Evolutionary conservation across 2,888 invertebrate genomes (phyloP), one percentile per base, ranked within the genome.

Genomic region (Diadromus collaris): DNA sequence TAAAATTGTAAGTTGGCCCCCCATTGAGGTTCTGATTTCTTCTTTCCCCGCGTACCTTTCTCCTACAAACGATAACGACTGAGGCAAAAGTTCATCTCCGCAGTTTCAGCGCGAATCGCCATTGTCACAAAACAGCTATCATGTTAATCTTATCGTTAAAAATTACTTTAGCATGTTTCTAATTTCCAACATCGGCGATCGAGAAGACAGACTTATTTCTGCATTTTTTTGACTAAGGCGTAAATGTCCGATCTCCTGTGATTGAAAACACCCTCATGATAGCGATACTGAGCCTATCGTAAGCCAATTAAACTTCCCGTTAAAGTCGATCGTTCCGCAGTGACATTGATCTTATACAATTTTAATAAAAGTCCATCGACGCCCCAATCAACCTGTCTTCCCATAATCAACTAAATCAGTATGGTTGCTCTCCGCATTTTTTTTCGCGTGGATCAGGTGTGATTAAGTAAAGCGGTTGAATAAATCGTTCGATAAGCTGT

Each of bases 401-500:
- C 78, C 78, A 79, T 75, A 61, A 70, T 71, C 67, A 65, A 71
- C 60, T 70, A 29, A 70, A 61, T 54, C 54, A 67, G 54, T 65
- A 79, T 71, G 75, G 21, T 71, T 71, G 63, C 61, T 56, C 70
- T 46, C 32, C 44, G 41, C 44, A 68, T 63, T 70, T 64, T 68
- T 73, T 72, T 65, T 72, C 44, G 10, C 38, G 27, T 60, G 73
- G 63, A 24, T 61, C 24, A 38, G 56, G 29, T 56, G 56, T 27
- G 6, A 16, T 10, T 1, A 56, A 29, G 29, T 29, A 24, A 56
- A 38, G 67, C 76, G 68, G 48, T 76, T 79, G 64, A 72, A 68
- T 72, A 58, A 79, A 76, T 79, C 71, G 79, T 78, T 76, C 75
- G 73, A 75, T 85, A 85, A 82, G 72, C 81, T 75, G 78, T 83